These are phyloP conservation scores for Pipistrellus pipistrellus DNA, from an alignment of 2,797 vertebrate species.

Conservation along the genomic window DNA sequence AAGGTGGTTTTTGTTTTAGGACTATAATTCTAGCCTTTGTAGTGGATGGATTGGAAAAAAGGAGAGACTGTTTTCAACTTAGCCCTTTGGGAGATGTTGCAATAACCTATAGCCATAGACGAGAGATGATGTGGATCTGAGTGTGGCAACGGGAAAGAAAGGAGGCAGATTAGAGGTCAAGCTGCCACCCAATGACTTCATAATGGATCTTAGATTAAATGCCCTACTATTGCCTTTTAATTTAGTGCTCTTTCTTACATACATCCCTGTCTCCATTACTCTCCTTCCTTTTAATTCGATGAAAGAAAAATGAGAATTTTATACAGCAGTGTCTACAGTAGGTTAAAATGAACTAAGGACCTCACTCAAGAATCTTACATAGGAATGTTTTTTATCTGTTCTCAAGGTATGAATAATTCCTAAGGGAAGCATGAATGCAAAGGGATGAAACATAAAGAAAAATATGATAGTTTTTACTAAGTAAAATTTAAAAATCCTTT, in stretches of 20 bases:
- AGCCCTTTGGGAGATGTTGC: neutral
- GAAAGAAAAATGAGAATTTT: conserved; percentile 41
- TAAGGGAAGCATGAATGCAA: neutral
- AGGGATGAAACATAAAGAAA: neutral
- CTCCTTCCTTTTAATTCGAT: conserved; percentile 22
- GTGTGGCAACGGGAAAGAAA: neutral
- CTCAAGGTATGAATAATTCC: neutral
- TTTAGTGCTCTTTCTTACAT: conserved; percentile 23
- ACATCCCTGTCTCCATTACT: neutral
- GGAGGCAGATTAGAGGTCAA: neutral
- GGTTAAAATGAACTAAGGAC: neutral
- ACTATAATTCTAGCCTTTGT: neutral
- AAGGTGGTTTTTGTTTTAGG: neutral
- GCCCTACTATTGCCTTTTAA: conserved; percentile 8
- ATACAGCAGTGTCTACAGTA: neutral
- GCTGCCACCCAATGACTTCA: neutral
- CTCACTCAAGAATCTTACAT: neutral
- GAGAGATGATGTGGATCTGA: neutral
- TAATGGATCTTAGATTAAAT: neutral
- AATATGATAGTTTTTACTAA: neutral
- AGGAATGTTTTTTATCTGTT: neutral
- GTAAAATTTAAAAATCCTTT: neutral
- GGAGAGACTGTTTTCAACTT: neutral
- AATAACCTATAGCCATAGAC: neutral
- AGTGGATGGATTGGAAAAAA: conserved; percentile 10